Percentiles rank a stretch among this genome's conserved stretches.
These are phyloP conservation scores for Drosophila anomalata DNA, from an alignment of 2,888 invertebrate genomes.

Conservation along the genomic window DNA sequence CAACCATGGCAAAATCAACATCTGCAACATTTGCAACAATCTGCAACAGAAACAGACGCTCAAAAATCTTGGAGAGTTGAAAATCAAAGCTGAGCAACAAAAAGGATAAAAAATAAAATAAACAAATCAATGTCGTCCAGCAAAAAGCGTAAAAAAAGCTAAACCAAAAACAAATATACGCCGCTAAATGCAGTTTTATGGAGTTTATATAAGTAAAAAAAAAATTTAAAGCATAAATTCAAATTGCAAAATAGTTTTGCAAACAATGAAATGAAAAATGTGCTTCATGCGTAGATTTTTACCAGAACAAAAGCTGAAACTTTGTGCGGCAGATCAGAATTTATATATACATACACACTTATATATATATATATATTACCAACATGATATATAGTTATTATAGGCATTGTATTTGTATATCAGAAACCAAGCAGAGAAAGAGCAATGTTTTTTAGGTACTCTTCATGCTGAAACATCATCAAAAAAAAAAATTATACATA, in stretches of 20 bases:
- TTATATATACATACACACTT: conserved; percentile 64
- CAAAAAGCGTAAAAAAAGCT: conserved; percentile 66
- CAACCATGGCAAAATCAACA: conserved; percentile 28
- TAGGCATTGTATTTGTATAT: conserved; percentile 76
- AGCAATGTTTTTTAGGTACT: conserved; percentile 72
- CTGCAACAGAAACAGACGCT: conserved; percentile 54
- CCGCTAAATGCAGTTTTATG: conserved; percentile 57
- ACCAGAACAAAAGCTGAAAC: conserved; percentile 71
- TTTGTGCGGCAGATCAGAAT: conserved; percentile 77
- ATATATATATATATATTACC: conserved; percentile 37
- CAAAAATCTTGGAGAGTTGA: conserved; percentile 66
- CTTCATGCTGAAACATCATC: conserved; percentile 50
- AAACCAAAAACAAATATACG: conserved; percentile 53
- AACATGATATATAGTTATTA: conserved; percentile 65
- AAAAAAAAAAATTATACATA: conserved; percentile 14
- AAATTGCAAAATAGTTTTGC: conserved; percentile 72
- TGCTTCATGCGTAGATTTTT: conserved; percentile 78
- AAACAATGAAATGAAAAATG: conserved; percentile 42
- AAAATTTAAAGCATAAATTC: conserved; percentile 46
- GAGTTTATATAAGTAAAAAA: conserved; percentile 47
- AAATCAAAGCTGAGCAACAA: conserved; percentile 71
- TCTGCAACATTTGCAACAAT: neutral
- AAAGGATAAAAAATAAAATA: conserved; percentile 63
- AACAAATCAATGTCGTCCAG: conserved; percentile 82
- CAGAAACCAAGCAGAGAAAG: conserved; percentile 52